Evolutionary conservation across 2,113 vertebrate genomes (phyloP), one percentile per base, ranked within the genome.

Genomic region (Carassius gibelio): DNA sequence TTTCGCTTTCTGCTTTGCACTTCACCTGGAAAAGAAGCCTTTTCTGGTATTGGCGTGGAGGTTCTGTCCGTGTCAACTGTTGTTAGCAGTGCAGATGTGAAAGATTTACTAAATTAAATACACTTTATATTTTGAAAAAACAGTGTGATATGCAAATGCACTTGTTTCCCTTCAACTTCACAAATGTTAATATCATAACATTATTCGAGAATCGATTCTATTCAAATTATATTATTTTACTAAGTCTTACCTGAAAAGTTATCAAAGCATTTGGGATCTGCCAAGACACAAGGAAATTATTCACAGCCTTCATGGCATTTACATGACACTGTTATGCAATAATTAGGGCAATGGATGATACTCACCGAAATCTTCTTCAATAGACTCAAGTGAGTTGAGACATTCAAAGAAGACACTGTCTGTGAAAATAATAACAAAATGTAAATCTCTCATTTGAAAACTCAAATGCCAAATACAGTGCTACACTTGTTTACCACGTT

Each of bases 311-410:
- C 2, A 68, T 45, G 5, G 17, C 13, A 15, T 8, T 48, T 26
- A 59, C 14, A 74, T 48, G 42, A 42, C 10, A 15, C 0, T 52
- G 19, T 21, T 69, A 52, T 68, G 45, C 13, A 77, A 2, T 11
- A 7, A 74, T 6, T 10, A 19, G 8, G 5, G 8, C 7, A 38
- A 62, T 30, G 3, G 36, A 19, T 10, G 17, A 26, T 52, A 81
- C 86, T 57, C 30, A 87, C 86, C 69, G 10, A 87, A 79, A 42
- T 36, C 50, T 30, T 87, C 86, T 72, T 84, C 86, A 78, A 86
- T 5, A 10, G 38, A 52, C 13, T 64, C 80, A 52, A 68, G 34
- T n/a, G 80, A 82, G 3, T 69, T 8, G 36, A 82, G 3, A 55
- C 36, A 55, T n/a, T 82, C 11, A 4, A 6, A 26, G n/a, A 81